phyloP scores from a whole-genome alignment of 2,888 invertebrate genomes.

The Cantharis lateralis region DNA sequence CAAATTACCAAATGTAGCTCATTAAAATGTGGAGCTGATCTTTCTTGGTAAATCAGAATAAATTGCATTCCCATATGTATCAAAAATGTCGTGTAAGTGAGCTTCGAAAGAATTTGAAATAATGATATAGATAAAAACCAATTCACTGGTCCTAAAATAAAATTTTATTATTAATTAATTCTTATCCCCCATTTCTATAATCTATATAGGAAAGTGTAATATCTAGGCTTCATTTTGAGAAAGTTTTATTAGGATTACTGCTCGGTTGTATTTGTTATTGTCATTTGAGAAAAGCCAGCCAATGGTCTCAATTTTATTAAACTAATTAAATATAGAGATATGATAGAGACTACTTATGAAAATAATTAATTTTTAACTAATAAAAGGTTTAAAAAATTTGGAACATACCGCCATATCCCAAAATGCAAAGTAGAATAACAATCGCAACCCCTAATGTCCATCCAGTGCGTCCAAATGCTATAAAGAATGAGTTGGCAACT shows the following conservation, averaged over 20 bases:
- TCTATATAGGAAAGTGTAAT: too few species aligned
- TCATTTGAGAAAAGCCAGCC: too few species aligned
- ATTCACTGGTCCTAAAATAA: constrained; percentile 56
- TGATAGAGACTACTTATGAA: too few species aligned
- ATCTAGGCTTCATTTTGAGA: too few species aligned
- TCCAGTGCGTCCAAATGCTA: constrained; percentile 53
- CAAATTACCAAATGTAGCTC: neutral
- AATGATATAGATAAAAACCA: constrained; percentile 56
- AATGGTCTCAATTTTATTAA: neutral
- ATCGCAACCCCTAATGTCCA: constrained; percentile 59
- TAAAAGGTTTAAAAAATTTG: neutral
- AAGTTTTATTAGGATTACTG: too few species aligned
- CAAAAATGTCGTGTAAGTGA: constrained; percentile 59
- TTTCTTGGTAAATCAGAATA: constrained; percentile 29
- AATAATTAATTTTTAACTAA: neutral
- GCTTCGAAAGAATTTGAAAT: constrained; percentile 58
- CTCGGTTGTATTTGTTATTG: too few species aligned
- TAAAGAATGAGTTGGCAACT: constrained; percentile 41
- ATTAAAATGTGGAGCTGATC: constrained; percentile 11
- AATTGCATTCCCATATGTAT: constrained; percentile 53
- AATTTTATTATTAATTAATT: neutral
- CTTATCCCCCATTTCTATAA: too few species aligned
- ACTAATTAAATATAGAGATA: too few species aligned
- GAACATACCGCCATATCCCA: constrained; percentile 58
- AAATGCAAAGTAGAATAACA: constrained; percentile 57